Percentiles rank a stretch among this genome's conserved stretches.
Conservation (phyloP, 1,140 invertebrate species). For the Daktulosphaira vitifoliae region DNA sequence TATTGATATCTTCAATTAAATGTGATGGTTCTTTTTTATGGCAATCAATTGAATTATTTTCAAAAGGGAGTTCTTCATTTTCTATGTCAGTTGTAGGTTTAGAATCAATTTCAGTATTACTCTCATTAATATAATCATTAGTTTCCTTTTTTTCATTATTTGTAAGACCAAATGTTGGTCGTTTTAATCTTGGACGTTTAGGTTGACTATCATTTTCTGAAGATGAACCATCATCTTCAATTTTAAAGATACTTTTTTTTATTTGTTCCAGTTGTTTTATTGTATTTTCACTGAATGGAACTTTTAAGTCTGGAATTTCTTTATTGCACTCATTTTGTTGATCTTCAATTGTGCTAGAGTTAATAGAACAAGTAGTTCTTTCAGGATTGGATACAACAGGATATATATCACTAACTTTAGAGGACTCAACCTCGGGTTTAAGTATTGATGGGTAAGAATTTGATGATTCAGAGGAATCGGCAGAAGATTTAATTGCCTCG, state of each 20-base stretch:
- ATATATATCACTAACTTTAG: no score
- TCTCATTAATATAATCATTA: no score
- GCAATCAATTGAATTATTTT: no score
- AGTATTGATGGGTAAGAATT: no score
- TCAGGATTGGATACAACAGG: not conserved
- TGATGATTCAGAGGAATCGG: not conserved
- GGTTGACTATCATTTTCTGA: slow-evolving; percentile 30
- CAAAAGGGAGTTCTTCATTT: no score
- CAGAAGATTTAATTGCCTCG: not conserved
- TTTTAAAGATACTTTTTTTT: slow-evolving; percentile 30
- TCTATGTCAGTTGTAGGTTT: no score
- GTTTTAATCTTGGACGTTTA: slow-evolving; percentile 17
- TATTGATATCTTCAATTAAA: no score
- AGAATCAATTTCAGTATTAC: no score
- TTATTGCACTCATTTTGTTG: not conserved
- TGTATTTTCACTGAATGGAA: slow-evolving; percentile 24
- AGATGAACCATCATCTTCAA: slow-evolving; percentile 27
- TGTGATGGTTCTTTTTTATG: no score
- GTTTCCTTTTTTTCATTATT: not conserved
- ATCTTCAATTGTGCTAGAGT: not conserved
- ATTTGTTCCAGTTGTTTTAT: slow-evolving; percentile 24
- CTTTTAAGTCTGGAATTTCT: not conserved
- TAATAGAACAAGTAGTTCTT: not conserved
- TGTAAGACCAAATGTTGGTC: slow-evolving; percentile 14
- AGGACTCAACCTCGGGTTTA: no score